These are phyloP conservation scores for Xestia xanthographa DNA, from an alignment of 2,888 invertebrate genomes.

Conservation along the genomic window DNA sequence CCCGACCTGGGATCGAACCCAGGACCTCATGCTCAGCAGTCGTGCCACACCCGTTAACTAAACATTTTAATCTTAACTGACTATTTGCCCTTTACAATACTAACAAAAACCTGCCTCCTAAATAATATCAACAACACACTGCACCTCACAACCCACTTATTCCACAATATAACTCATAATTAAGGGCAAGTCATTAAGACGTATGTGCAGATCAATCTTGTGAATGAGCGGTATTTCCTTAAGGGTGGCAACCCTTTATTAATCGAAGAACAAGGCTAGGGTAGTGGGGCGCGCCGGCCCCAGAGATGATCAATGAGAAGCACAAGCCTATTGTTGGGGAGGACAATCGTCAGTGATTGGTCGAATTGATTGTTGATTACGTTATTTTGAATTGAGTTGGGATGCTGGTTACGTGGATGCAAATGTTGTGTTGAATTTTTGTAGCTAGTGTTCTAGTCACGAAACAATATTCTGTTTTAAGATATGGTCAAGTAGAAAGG, in stretches of 20 bases:
- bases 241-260: conserved; percentile 64
- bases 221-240: conserved; percentile 61
- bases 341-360: conserved; percentile 59
- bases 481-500: background rate
- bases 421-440: background rate
- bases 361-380: conserved; percentile 49
- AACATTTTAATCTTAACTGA: background rate
- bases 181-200: conserved; percentile 71
- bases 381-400: conserved; percentile 33
- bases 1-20: too few relatives aligned
- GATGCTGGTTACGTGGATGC: conserved; percentile 1
- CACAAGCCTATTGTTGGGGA: conserved; percentile 46
- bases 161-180: conserved; percentile 49
- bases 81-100: background rate
- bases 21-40: too few relatives aligned
- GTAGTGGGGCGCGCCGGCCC: conserved; percentile 7
- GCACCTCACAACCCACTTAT: conserved; percentile 11
- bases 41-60: background rate
- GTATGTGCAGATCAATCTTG: conserved; percentile 73
- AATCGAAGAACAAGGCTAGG: conserved; percentile 52
- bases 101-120: background rate
- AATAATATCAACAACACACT: conserved; percentile 22
- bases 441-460: too few relatives aligned
- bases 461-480: background rate
- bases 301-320: conserved; percentile 51